Base-by-base conservation (phyloP, 2,113 vertebrate genomes). In the Vulpes vulpes region DNA sequence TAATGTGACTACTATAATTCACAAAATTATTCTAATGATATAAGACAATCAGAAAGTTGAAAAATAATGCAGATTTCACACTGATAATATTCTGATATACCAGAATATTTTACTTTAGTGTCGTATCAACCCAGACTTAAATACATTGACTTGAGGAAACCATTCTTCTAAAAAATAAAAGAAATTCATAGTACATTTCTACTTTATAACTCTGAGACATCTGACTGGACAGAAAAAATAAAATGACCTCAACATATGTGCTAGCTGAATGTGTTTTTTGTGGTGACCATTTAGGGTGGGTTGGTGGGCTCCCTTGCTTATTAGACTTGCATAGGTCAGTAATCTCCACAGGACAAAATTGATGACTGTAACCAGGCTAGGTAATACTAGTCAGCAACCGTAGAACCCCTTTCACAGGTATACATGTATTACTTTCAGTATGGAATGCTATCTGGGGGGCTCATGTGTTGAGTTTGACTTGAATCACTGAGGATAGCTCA, bases 21-120 rank as follows among this genome's bases (percentile, higher is more conserved):
- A 59, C 27, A 79, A 25, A 86, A 25, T 60, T 92, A n/a, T 55
- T 43, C 8, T 76, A 22, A 22, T 53, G 9, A 22, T 92, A 20
- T 82, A 78, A 91, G 95, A 51, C 15, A 30, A 62, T 88, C 69
- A 88, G 62, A 91, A 91, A 43, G 38, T 51, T 89, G 71, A 93
- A 88, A 86, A 95, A 19, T 86, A 73, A 88, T 64, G 32, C 38
- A 74, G 3, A n/a, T 82, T 94, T 87, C 43, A 83, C 7, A 30
- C 55, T 20, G 30, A 49, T 81, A 67, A 81, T 71, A 6, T 79
- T 89, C 25, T 59, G 10, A 32, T 65, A 59, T 87, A 65, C 11
- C 38, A 51, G 51, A 38, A n/a, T 60, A 89, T 76, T 89, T 96
- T 51, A 64, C 2, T 86, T 64, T 85, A 73, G 5, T 89, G 11